phyloP scores from a whole-genome alignment of 1,140 invertebrate genomes.

The Phymastichus coffea region DNA sequence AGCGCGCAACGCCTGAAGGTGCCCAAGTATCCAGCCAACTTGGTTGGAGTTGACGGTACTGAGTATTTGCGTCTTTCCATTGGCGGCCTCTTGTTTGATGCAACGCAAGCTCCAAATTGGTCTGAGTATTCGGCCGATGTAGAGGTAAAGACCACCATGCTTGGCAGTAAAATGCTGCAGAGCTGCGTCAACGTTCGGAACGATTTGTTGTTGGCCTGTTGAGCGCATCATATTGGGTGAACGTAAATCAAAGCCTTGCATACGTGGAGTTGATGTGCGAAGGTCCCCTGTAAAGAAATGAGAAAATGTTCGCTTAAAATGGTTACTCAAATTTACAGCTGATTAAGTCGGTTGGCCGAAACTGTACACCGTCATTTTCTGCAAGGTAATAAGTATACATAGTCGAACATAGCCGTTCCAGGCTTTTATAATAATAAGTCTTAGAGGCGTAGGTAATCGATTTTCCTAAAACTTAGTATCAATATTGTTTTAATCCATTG shows the following conservation, averaged over 20 bases:
- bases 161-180: conserved; percentile 77
- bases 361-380: too few species aligned
- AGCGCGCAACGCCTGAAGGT: conserved; percentile 63
- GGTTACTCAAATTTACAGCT: too few species aligned
- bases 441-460: too few species aligned
- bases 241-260: conserved; percentile 37
- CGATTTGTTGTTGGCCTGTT: conserved; percentile 16
- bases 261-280: conserved; percentile 49
- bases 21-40: conserved; percentile 61
- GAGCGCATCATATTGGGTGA: conserved; percentile 32
- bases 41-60: conserved; percentile 61
- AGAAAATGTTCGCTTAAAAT: too few species aligned
- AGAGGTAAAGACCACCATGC: conserved; percentile 92
- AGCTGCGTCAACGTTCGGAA: conserved; percentile 45
- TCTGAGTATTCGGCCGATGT: conserved; percentile 80
- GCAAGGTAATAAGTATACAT: too few species aligned
- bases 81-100: conserved; percentile 63
- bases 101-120: conserved; percentile 78
- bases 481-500: too few species aligned
- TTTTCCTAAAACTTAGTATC: too few species aligned
- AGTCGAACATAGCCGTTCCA: too few species aligned
- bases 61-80: conserved; percentile 60
- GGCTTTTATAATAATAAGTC: too few species aligned
- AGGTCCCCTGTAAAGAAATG: conserved; percentile 36
- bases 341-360: too few species aligned